These are phyloP conservation scores for Psettodes erumei DNA, from an alignment of 2,113 vertebrate genomes.

Conservation along the genomic window DNA sequence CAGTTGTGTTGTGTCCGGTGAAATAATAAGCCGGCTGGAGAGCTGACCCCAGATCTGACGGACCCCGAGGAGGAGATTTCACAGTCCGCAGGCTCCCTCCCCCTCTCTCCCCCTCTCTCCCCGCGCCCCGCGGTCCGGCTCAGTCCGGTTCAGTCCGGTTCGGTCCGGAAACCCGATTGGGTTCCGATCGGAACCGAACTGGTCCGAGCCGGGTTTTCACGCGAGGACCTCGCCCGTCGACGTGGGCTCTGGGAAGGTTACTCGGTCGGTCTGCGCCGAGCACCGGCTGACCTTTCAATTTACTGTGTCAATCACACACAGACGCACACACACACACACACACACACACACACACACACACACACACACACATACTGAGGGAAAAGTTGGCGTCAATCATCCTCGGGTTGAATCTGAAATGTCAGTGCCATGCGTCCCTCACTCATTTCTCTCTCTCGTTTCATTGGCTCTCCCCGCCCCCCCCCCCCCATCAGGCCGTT, in stretches of 20 bases:
- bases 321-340: constrained; percentile 2
- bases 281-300: constrained; percentile 79
- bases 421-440: too few species aligned
- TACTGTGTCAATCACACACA: constrained; percentile 72
- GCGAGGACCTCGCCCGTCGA: too few species aligned
- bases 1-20: not conserved
- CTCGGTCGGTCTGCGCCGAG: constrained; percentile 61
- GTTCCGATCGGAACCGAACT: too few species aligned
- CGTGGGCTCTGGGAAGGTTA: constrained; percentile 54
- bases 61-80: constrained; percentile 9
- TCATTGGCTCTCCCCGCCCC: too few species aligned
- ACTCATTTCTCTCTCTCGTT: too few species aligned
- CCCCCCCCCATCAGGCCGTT: too few species aligned
- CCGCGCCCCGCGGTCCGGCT: not conserved
- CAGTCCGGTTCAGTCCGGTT: too few species aligned
- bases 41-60: constrained; percentile 55
- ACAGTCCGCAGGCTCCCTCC: constrained; percentile 16
- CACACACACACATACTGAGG: constrained; percentile 25
- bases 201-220: too few species aligned
- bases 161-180: too few species aligned
- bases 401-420: constrained; percentile 58
- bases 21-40: constrained; percentile 65
- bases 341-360: constrained; percentile 17
- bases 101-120: too few species aligned
- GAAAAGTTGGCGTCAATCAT: constrained; percentile 70